phyloP scores from a whole-genome alignment of 2,797 vertebrate genomes.

The Oophaga sylvatica region DNA sequence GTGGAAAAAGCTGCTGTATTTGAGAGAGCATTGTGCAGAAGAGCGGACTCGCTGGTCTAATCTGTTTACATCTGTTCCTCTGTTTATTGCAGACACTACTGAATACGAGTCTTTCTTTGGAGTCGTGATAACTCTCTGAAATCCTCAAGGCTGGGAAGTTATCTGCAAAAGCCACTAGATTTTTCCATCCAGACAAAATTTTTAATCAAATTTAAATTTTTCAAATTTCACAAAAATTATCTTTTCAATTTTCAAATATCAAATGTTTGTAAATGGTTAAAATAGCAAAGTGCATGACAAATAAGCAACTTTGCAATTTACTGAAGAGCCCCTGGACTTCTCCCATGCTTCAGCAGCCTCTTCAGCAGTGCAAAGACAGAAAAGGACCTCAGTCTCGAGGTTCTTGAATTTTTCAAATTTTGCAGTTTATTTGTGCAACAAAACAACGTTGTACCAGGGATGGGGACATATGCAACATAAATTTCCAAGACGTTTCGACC shows the following conservation, averaged over 20 bases:
- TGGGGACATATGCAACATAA: too few species aligned
- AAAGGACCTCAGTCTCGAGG: too few species aligned
- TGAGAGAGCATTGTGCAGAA: conserved; percentile 2
- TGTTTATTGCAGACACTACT: conserved; percentile 7
- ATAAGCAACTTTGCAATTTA: too few species aligned
- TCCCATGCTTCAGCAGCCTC: too few species aligned
- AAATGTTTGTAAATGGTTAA: not conserved
- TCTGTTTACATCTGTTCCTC: conserved; percentile 12
- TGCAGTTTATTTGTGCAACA: too few species aligned
- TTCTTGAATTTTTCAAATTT: too few species aligned
- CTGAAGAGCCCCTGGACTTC: too few species aligned
- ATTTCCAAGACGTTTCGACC: too few species aligned
- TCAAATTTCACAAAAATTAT: not conserved
- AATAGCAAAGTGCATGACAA: not conserved
- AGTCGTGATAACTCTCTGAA: conserved; percentile 25
- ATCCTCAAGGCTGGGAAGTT: not conserved
- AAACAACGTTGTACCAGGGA: too few species aligned
- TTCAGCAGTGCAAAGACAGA: too few species aligned
- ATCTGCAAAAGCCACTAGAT: not conserved
- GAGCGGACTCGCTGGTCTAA: not conserved
- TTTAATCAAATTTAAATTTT: not conserved
- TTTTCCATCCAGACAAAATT: not conserved
- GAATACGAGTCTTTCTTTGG: conserved; percentile 31
- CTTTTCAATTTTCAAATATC: not conserved
- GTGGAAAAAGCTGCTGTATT: conserved; percentile 32